These are phyloP conservation scores for Orientallactaga sibirica DNA, from an alignment of 2,797 vertebrate genomes.

Conservation along the genomic window DNA sequence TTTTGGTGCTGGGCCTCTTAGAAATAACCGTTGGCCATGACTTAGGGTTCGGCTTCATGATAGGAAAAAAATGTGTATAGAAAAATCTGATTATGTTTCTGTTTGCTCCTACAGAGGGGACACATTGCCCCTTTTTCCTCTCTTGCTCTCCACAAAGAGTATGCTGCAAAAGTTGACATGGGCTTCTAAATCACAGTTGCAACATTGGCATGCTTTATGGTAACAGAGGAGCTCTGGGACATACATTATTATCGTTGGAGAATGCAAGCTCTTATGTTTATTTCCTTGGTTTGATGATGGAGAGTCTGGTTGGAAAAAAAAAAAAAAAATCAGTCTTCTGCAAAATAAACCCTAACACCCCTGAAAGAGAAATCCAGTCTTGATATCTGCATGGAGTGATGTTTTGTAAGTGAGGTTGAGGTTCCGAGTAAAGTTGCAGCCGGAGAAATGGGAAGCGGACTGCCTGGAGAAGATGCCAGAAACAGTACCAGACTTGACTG, in stretches of 20 bases:
- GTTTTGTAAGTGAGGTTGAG: not conserved
- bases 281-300: not conserved
- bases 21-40: not conserved
- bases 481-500: not conserved
- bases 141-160: not conserved
- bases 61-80: not conserved
- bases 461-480: not conserved
- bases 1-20: slow-evolving; percentile 2
- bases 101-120: not conserved
- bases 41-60: not conserved
- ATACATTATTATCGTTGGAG: not conserved
- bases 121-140: not conserved
- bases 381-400: not conserved
- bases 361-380: not conserved
- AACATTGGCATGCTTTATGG: not conserved
- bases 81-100: not conserved
- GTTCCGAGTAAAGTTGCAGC: not conserved
- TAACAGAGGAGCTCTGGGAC: not conserved
- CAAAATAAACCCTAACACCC: not conserved
- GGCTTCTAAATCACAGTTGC: not conserved
- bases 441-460: not conserved
- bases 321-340: not conserved
- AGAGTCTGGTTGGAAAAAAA: not conserved
- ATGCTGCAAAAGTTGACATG: not conserved
- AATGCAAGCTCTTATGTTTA: not conserved